Percentiles rank a stretch among this genome's conserved stretches.
Conservation (phyloP, 2,113 vertebrate species). For the Zingel zingel region DNA sequence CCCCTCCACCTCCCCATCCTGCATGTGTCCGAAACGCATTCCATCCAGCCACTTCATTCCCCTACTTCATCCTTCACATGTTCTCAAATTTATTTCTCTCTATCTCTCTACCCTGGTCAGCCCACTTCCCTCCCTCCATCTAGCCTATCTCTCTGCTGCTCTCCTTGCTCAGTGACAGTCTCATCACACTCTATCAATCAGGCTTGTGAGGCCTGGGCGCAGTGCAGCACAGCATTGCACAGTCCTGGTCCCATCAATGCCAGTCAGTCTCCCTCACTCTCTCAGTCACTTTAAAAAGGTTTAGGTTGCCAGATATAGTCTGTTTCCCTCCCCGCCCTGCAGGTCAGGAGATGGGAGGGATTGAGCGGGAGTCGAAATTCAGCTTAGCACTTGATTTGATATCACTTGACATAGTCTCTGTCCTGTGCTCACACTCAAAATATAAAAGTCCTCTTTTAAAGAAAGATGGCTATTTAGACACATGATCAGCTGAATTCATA, state of each 20-base stretch:
- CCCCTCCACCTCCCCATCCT: conserved; percentile 31
- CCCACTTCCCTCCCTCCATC: conserved; percentile 63
- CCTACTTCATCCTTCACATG: conserved; percentile 76
- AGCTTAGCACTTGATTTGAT: conserved; percentile 61
- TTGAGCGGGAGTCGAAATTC: conserved; percentile 55
- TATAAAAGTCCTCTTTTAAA: conserved; percentile 37
- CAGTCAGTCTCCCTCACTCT: conserved; percentile 74
- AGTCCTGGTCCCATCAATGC: conserved; percentile 79
- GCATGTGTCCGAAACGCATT: conserved; percentile 68
- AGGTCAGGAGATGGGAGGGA: conserved; percentile 65
- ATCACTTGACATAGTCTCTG: conserved; percentile 50
- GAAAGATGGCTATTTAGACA: conserved; percentile 27
- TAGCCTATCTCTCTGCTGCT: conserved; percentile 64
- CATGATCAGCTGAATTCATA: neutral
- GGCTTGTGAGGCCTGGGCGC: conserved; percentile 70
- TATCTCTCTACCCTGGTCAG: conserved; percentile 72
- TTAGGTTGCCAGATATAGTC: conserved; percentile 79
- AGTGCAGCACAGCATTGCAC: conserved; percentile 60
- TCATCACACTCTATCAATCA: conserved; percentile 86
- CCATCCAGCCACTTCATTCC: conserved; percentile 69
- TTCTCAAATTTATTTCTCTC: conserved; percentile 79
- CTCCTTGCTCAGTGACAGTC: conserved; percentile 81
- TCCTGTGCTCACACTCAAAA: conserved; percentile 20
- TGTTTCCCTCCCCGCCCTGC: conserved; percentile 17
- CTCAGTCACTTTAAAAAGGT: conserved; percentile 78